phyloP scores from a whole-genome alignment of 2,888 invertebrate species.

The Nomada ferruginata region DNA sequence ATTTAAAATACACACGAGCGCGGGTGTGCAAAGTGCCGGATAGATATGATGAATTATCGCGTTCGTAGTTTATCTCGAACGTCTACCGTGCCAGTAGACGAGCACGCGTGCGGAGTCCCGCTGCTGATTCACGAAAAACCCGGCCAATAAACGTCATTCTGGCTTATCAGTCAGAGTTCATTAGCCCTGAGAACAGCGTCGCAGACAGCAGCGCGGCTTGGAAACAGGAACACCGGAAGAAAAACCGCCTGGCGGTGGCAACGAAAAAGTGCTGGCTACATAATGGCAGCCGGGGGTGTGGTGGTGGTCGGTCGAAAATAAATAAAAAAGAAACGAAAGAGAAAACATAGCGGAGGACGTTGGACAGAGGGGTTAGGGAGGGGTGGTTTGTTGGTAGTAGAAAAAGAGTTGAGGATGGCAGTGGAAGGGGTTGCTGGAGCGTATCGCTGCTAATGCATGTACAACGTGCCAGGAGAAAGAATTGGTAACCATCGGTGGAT shows the following conservation, averaged over 20 bases:
- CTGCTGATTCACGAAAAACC: conserved; percentile 39
- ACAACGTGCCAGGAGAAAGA: conserved; percentile 55
- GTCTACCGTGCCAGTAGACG: background rate
- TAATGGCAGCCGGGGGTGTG: conserved; percentile 22
- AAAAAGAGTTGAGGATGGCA: background rate
- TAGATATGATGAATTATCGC: conserved; percentile 25
- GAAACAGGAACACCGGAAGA: conserved; percentile 23
- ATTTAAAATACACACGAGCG: background rate
- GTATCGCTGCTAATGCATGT: conserved; percentile 64
- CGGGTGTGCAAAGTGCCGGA: background rate
- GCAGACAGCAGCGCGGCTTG: conserved; percentile 1
- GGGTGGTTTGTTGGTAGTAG: background rate
- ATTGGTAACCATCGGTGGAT: conserved; percentile 45
- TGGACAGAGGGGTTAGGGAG: conserved; percentile 6
- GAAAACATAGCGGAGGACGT: conserved; percentile 16
- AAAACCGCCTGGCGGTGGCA: conserved; percentile 21
- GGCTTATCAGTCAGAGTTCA: conserved; percentile 55
- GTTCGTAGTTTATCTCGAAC: conserved; percentile 29
- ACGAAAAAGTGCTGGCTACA: conserved; percentile 33
- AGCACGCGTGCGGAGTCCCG: background rate
- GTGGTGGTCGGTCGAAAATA: conserved; percentile 26
- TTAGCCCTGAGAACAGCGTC: conserved; percentile 46
- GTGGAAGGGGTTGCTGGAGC: conserved; percentile 26
- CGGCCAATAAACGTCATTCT: conserved; percentile 40
- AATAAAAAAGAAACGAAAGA: conserved; percentile 33